Conservation (phyloP, 2,113 vertebrate genomes). For the Lonchura striata region DNA sequence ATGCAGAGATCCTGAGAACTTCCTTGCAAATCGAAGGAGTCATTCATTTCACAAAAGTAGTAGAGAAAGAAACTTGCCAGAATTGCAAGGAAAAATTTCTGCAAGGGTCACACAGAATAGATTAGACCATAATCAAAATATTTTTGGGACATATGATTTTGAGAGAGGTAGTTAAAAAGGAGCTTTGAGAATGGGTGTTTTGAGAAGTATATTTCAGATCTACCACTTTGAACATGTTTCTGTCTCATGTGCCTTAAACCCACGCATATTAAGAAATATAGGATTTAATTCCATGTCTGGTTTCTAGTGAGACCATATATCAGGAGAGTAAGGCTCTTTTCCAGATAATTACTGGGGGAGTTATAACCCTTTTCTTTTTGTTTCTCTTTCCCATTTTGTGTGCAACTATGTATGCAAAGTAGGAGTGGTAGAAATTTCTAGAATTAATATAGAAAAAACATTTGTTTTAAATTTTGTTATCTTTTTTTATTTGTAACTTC, state of each 20-base stretch:
- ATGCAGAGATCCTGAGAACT: conserved; percentile 15
- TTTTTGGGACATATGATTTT: neutral
- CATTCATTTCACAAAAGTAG: neutral
- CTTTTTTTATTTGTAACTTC: neutral
- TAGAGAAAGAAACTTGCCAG: neutral
- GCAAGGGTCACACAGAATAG: neutral
- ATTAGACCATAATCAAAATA: neutral
- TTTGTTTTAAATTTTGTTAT: neutral
- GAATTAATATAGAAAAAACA: neutral
- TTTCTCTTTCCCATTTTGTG: neutral
- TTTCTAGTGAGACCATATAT: neutral
- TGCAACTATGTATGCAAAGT: neutral
- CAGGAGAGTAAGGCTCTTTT: neutral
- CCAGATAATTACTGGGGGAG: neutral
- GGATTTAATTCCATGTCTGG: neutral
- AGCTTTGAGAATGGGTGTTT: neutral
- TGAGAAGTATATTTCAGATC: neutral
- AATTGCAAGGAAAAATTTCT: neutral
- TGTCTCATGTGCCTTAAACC: neutral
- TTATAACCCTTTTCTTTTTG: neutral
- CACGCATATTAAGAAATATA: neutral
- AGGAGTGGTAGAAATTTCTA: neutral
- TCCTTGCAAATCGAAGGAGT: conserved; percentile 4
- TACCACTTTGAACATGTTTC: neutral
- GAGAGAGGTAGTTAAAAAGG: neutral